Evolutionary conservation across 1,140 invertebrate genomes (phyloP).

Genomic region (Andricus grossulariae): DNA sequence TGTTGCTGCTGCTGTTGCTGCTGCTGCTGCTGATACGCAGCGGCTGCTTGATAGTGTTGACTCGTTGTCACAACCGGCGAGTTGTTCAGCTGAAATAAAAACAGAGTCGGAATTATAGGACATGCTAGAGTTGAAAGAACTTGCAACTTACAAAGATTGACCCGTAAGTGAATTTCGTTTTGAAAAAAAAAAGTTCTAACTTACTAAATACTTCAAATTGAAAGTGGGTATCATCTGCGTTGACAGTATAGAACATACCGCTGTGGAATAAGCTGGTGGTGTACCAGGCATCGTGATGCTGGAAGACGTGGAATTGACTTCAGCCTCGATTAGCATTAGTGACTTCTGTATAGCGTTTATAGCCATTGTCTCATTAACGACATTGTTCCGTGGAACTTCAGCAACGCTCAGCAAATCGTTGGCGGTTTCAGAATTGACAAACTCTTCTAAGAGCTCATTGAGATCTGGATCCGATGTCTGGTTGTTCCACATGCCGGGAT

Average conservation of each 20-base stretch:
- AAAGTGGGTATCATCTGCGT: not conserved
- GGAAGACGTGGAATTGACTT: constrained; percentile 81
- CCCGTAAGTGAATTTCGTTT: not conserved
- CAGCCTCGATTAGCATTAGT: constrained; percentile 89
- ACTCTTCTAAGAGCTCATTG: constrained; percentile 88
- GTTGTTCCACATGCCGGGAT: constrained; percentile 70
- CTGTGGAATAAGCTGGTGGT: constrained; percentile 81
- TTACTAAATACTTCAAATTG: constrained; percentile 30
- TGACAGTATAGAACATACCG: constrained; percentile 73
- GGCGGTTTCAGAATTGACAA: constrained; percentile 79
- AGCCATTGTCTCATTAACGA: constrained; percentile 85
- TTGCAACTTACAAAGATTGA: constrained; percentile 30
- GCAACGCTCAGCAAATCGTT: constrained; percentile 72
- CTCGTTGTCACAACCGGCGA: constrained; percentile 68
- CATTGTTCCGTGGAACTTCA: constrained; percentile 72
- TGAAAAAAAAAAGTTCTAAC: constrained; percentile 5
- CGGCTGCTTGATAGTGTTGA: constrained; percentile 74
- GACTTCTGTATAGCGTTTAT: constrained; percentile 94
- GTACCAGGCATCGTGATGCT: constrained; percentile 78
- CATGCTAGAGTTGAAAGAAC: not conserved
- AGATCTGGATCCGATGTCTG: constrained; percentile 82
- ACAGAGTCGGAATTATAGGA: constrained; percentile 38
- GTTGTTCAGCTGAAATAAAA: constrained; percentile 65
- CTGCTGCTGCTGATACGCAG: constrained; percentile 74
- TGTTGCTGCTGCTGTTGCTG: constrained; percentile 3